These are phyloP conservation scores for Helobdella robusta DNA, from an alignment of 2,888 invertebrate genomes.

Conservation along the genomic window DNA sequence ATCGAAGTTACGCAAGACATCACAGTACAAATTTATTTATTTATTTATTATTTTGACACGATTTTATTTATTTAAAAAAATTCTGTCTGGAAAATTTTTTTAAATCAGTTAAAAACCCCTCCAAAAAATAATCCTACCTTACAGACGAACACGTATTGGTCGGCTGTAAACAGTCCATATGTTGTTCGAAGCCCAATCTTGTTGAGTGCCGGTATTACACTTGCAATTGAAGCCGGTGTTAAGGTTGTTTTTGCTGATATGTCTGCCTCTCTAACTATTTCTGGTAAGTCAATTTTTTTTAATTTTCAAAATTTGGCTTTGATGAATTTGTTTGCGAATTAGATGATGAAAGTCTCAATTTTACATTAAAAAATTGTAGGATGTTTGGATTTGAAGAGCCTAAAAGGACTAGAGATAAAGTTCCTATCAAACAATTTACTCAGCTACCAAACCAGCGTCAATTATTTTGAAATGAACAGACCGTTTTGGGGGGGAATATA, in stretches of 20 bases:
- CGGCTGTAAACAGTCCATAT: constrained; percentile 16
- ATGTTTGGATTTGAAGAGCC: constrained; percentile 13
- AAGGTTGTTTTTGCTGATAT: constrained; percentile 16
- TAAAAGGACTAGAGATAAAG: constrained; percentile 24
- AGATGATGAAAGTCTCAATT: neutral
- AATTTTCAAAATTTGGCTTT: neutral
- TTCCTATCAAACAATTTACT: constrained; percentile 10
- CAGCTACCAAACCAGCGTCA: neutral
- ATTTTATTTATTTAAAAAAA: neutral
- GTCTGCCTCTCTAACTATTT: neutral
- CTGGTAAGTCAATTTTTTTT: neutral
- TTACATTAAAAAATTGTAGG: constrained; percentile 5
- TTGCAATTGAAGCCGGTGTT: constrained; percentile 20
- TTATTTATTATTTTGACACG: too few relatives aligned
- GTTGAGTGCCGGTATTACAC: neutral
- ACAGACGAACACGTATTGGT: constrained; percentile 6
- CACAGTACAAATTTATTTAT: too few relatives aligned
- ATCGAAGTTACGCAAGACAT: constrained; percentile 21
- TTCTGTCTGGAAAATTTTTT: neutral
- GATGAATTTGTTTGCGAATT: neutral
- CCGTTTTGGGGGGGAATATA: constrained; percentile 11
- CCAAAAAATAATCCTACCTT: neutral
- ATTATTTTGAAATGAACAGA: neutral
- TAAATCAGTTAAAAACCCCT: neutral
- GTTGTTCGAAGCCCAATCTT: neutral